Conservation (phyloP, 1,140 invertebrate genomes). For the Capitella teleta region DNA sequence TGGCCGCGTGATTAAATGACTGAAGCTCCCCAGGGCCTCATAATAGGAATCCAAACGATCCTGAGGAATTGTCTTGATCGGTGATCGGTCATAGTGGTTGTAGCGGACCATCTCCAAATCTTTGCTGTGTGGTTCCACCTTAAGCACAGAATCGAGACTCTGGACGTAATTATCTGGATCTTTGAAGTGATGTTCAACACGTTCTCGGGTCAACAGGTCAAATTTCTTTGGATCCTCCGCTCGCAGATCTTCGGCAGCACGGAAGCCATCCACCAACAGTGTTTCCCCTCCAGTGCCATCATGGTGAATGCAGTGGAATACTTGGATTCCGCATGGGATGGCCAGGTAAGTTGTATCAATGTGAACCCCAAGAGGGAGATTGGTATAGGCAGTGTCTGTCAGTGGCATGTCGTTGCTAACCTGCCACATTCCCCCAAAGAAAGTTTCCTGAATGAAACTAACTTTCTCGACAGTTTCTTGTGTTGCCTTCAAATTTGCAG, state of each 20-base stretch:
- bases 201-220: conserved; percentile 45
- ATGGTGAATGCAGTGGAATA: conserved; percentile 57
- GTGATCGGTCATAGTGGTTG: conserved; percentile 57
- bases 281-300: conserved; percentile 54
- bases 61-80: conserved; percentile 45
- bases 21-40: conserved; percentile 24
- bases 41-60: conserved; percentile 47
- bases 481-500: conserved; percentile 40
- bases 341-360: conserved; percentile 63
- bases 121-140: conserved; percentile 14
- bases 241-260: conserved; percentile 50
- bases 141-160: conserved; percentile 19
- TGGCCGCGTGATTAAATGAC: neutral
- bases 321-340: conserved; percentile 57
- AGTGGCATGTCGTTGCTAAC: conserved; percentile 47
- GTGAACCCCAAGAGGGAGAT: conserved; percentile 41
- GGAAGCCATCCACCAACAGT: conserved; percentile 57
- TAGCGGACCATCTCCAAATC: conserved; percentile 34
- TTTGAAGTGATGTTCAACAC: conserved; percentile 53
- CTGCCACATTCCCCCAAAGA: conserved; percentile 48
- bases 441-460: conserved; percentile 50
- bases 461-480: conserved; percentile 44
- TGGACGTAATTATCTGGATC: conserved; percentile 17
- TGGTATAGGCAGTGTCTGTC: conserved; percentile 57
- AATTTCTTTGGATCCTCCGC: conserved; percentile 46